These are phyloP conservation scores for Pitangus sulphuratus DNA, from an alignment of 2,797 vertebrate genomes.

Conservation along the genomic window DNA sequence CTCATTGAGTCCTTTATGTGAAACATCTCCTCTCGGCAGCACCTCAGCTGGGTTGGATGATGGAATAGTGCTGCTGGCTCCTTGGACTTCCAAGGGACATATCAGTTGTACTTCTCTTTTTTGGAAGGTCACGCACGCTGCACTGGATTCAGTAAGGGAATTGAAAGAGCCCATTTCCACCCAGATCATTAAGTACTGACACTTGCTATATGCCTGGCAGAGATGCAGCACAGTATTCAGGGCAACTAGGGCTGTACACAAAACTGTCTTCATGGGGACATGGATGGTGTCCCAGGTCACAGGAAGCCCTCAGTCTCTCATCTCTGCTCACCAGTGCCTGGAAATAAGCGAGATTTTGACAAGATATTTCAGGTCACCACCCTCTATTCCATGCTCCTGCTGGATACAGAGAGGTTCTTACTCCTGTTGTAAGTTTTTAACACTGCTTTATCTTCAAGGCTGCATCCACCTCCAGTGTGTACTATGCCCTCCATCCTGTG, in stretches of 20 bases:
- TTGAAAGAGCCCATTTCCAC: background rate
- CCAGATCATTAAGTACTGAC: background rate
- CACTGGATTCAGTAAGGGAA: background rate
- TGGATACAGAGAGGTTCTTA: background rate
- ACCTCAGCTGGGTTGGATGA: background rate
- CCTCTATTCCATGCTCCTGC: background rate
- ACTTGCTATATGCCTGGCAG: background rate
- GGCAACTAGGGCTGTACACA: background rate
- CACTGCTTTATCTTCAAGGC: background rate
- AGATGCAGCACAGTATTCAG: background rate
- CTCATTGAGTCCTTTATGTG: background rate
- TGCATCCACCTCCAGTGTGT: background rate
- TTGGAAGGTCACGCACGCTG: background rate
- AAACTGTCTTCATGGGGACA: background rate
- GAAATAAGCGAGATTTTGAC: background rate
- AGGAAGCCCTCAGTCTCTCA: background rate
- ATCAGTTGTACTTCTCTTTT: background rate
- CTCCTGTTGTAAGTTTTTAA: background rate
- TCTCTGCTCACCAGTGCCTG: background rate
- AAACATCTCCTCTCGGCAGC: background rate
- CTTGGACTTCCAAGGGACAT: background rate
- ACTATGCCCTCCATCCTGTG: background rate
- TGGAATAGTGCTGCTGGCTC: background rate
- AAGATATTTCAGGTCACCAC: background rate
- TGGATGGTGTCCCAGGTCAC: background rate